phyloP scores from a whole-genome alignment of 2,113 vertebrate genomes.

The Odobenus rosmarus region DNA sequence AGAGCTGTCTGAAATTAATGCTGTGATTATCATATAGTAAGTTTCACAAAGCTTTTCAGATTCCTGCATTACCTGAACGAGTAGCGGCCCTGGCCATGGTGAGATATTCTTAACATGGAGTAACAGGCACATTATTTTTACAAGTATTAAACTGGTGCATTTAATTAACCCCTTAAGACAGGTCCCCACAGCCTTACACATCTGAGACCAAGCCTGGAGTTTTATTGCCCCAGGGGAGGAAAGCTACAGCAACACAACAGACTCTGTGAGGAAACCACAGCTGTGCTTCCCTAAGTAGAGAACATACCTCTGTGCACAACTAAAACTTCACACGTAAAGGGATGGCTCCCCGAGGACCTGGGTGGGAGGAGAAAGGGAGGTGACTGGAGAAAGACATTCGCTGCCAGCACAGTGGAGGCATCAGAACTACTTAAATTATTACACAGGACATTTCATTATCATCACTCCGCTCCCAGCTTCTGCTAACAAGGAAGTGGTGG shows the following conservation, averaged over 20 bases:
- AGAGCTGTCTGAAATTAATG: background rate
- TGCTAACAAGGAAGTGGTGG: rapidly evolving
- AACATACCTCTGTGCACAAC: rapidly evolving
- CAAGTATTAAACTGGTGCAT: background rate
- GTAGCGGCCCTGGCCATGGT: background rate
- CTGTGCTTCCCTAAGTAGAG: background rate
- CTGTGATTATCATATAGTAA: background rate
- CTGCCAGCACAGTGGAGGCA: background rate
- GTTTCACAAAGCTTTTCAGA: background rate
- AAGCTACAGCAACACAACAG: background rate
- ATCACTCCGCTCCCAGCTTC: background rate
- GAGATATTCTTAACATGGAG: background rate
- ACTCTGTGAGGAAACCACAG: background rate
- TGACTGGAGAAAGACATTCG: background rate
- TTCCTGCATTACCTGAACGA: background rate
- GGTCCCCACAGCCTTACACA: background rate
- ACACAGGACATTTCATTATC: background rate
- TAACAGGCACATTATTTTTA: background rate
- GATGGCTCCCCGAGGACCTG: background rate
- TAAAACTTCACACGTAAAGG: background rate
- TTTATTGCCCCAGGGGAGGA: background rate
- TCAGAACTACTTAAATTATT: background rate
- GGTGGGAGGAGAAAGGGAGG: rapidly evolving
- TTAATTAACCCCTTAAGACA: conserved; percentile 36
- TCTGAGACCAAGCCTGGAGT: background rate